phyloP scores from a whole-genome alignment of 2,888 invertebrate species.

The Drosophila mayaguana region DNA sequence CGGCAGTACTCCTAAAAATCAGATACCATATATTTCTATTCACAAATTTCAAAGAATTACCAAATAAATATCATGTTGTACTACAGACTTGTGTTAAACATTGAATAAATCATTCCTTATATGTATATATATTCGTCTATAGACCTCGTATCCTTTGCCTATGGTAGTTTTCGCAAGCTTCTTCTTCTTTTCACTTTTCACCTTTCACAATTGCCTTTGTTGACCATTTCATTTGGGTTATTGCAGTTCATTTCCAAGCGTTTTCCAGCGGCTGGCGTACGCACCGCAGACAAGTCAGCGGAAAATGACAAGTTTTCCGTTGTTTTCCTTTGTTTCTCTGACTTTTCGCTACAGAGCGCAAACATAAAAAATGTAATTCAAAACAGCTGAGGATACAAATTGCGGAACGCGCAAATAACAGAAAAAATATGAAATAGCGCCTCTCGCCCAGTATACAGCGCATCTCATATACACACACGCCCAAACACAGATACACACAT shows the following conservation, averaged over 20 bases:
- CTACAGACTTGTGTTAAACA: too few species aligned
- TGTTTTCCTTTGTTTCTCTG: conserved; percentile 11
- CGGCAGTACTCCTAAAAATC: too few species aligned
- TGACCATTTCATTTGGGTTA: conserved; percentile 4
- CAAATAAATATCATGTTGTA: too few species aligned
- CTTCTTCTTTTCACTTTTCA: not conserved
- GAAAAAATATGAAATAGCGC: conserved; percentile 39
- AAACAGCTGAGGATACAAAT: conserved; percentile 55
- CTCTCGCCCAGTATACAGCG: conserved; percentile 16
- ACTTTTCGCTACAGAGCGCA: conserved; percentile 42
- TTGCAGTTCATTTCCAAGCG: conserved; percentile 17
- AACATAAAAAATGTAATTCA: conserved; percentile 57
- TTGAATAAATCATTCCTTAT: too few species aligned
- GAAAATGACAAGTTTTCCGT: conserved; percentile 2
- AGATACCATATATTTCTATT: not conserved
- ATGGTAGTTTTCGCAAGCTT: not conserved
- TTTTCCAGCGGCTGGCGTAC: not conserved
- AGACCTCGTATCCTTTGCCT: too few species aligned
- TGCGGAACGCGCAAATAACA: conserved; percentile 45
- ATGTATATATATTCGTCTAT: not conserved
- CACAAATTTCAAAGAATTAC: too few species aligned
- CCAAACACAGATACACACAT: conserved; percentile 5
- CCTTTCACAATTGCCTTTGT: not conserved
- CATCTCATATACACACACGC: not conserved
- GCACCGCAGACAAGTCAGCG: not conserved